Base-by-base conservation (phyloP, 2,888 invertebrate species). In the Lampropteryx suffumata region DNA sequence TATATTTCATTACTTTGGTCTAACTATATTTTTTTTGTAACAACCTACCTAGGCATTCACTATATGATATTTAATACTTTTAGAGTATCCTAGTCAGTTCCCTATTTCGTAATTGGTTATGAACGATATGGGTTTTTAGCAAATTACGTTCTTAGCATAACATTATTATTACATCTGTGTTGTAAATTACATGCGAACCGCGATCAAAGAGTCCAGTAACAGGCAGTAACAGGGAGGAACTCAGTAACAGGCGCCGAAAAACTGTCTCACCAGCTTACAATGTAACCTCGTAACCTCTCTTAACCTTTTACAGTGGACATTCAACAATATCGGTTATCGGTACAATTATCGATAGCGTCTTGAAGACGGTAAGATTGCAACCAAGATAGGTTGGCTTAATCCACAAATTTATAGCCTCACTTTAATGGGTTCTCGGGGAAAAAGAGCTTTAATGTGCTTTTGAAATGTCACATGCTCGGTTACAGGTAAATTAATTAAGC, bases 381-480 rank as follows among this genome's bases (percentile, higher is more conserved):
- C 87, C 68, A 52, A 73, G 82, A 84, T 84, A 76, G 81, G 85
- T 84, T 79, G 74, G 84, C 84, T 50, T 79, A 84, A 84, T 84
- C 84, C 79, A 73, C 68, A 79, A 83, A 86, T 86, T 87, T 86
- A 88, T 85, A 73, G 84, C 69, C 65, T 64, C 72, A 71, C 74
- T 83, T 84, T 82, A 84, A 81, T 84, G 77, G 74, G 67, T 73
- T 75, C 68, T 60, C 67, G 69, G 69, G 7, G 61, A 77, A 81
- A 84, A 84, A 84, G 52, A 48, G 50, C 45, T 40, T 46, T 44
- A n/a, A 41, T 50, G 57, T 56, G 50, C 52, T 47, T 48, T 53
- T 44, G 37, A 48, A 40, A 27, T 48, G 53, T 34, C 43, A 52
- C 35, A 46, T 39, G 29, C 28, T 41, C 28, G 36, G 14, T 30